Evolutionary conservation across 1,140 invertebrate species (phyloP).

Genomic region (Drosophila nannoptera): DNA sequence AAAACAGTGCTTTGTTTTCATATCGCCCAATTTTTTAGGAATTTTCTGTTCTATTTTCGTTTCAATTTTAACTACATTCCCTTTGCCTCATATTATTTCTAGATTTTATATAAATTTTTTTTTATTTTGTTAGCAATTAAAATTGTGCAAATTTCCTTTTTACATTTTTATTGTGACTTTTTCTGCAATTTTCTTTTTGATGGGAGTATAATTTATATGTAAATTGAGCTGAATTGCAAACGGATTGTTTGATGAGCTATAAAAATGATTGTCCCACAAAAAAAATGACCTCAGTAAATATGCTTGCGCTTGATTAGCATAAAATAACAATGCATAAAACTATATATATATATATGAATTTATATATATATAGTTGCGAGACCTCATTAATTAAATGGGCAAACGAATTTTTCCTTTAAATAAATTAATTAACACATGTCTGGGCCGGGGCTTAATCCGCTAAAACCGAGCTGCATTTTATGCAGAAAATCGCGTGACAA

Average conservation of each 20-base stretch:
- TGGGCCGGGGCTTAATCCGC: background rate
- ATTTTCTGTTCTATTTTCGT: background rate
- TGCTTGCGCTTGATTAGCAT: background rate
- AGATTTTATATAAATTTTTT: background rate
- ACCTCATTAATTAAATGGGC: too few species aligned
- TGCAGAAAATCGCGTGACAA: constrained; percentile 6
- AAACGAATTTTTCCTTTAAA: too few species aligned
- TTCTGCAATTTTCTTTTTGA: constrained; percentile 8
- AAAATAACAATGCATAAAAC: too few species aligned
- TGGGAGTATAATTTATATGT: background rate
- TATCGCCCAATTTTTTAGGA: too few species aligned
- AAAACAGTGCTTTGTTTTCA: background rate
- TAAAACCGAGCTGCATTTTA: background rate
- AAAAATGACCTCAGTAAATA: background rate
- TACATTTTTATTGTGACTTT: background rate
- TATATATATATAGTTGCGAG: too few species aligned
- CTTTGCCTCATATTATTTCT: background rate
- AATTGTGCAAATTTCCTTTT: background rate
- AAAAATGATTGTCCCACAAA: background rate
- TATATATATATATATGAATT: too few species aligned
- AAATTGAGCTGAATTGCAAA: constrained; percentile 15
- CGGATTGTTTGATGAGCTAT: constrained; percentile 26
- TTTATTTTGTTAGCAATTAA: background rate
- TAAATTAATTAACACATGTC: too few species aligned
- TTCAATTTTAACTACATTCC: background rate